phyloP scores from a whole-genome alignment of 2,888 invertebrate genomes.

The Alviniconcha strummeri region DNA sequence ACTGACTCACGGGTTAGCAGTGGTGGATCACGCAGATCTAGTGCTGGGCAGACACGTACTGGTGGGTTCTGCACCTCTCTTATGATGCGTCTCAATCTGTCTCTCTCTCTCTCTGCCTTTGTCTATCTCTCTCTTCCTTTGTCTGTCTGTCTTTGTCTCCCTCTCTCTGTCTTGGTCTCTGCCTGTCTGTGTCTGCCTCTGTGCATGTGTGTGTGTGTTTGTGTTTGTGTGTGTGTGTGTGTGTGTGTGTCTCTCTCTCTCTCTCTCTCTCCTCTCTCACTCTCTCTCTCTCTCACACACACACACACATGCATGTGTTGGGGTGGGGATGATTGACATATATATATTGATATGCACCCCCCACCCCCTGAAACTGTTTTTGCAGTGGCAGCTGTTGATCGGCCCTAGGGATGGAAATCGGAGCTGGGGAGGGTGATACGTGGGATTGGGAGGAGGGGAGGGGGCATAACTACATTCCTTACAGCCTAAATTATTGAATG shows the following conservation, averaged over 20 bases:
- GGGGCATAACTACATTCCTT: too few species aligned
- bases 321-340: too few species aligned
- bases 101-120: neutral
- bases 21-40: conserved; percentile 56
- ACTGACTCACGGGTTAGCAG: conserved; percentile 52
- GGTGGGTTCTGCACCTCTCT: conserved; percentile 18
- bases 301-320: too few species aligned
- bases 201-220: neutral
- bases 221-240: neutral
- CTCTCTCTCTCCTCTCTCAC: neutral
- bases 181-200: too few species aligned
- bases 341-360: too few species aligned
- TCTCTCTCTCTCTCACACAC: neutral
- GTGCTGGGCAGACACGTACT: conserved; percentile 53
- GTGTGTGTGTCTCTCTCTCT: neutral
- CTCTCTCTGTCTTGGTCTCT: neutral
- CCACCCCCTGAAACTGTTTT: too few species aligned
- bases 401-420: too few species aligned
- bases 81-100: too few species aligned
- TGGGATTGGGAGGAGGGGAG: too few species aligned
- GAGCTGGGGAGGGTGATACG: too few species aligned
- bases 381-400: too few species aligned
- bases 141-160: neutral
- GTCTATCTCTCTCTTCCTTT: neutral
- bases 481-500: too few species aligned